These are phyloP conservation scores for Amphimallon solstitiale DNA, from an alignment of 2,888 invertebrate species.

Conservation along the genomic window DNA sequence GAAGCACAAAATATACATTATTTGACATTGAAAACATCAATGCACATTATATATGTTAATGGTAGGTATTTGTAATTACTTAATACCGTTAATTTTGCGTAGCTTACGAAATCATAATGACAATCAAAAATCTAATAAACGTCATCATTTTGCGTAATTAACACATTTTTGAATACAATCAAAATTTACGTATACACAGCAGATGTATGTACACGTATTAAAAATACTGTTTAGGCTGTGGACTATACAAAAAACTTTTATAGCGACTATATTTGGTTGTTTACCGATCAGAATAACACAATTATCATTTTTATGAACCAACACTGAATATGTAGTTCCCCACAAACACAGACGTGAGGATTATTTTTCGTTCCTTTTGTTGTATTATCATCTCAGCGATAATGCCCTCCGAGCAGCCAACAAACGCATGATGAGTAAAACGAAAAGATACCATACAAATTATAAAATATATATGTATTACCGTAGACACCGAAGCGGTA, in stretches of 20 bases:
- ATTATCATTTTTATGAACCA: conserved; percentile 26
- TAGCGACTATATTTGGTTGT: conserved; percentile 30
- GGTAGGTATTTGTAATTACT: background rate
- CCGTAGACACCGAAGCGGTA: no score
- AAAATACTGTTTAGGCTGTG: background rate
- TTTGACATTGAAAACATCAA: no score
- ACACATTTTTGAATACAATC: background rate
- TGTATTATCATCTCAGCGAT: conserved; percentile 12
- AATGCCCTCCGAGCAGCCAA: conserved; percentile 1
- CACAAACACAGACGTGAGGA: conserved; percentile 2
- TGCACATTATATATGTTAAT: no score
- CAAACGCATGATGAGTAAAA: conserved; percentile 6
- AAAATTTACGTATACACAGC: background rate
- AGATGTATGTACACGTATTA: background rate
- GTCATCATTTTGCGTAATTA: background rate
- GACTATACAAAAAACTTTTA: conserved; percentile 13
- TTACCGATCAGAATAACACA: conserved; percentile 14
- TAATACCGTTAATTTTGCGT: conserved; percentile 10
- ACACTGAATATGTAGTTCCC: conserved; percentile 5
- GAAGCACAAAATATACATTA: no score
- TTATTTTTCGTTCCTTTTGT: conserved; percentile 12
- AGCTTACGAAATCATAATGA: conserved; percentile 19
- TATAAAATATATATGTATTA: no score
- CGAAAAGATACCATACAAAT: background rate
- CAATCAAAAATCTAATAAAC: background rate